A percentile compares a stretch with the other conserved stretches of the same genome.
These are phyloP conservation scores for Anarrhichthys ocellatus DNA, from an alignment of 2,113 vertebrate species.

Conservation along the genomic window DNA sequence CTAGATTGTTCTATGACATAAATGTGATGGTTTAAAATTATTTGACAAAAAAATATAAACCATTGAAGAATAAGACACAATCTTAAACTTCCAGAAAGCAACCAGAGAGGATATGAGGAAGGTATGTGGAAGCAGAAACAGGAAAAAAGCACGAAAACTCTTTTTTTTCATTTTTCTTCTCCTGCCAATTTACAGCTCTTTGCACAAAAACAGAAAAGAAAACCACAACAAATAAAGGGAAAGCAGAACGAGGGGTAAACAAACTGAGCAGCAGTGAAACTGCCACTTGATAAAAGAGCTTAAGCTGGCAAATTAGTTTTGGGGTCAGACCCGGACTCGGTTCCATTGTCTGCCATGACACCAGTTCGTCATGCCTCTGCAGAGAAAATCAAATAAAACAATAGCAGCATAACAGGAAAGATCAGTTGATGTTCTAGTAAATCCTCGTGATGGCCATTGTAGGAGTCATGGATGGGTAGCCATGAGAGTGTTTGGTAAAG, in stretches of 20 bases:
- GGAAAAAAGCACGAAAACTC: neutral
- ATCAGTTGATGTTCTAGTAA: slow-evolving; percentile 76
- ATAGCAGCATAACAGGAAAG: slow-evolving; percentile 72
- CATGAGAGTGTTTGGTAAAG: slow-evolving; percentile 77
- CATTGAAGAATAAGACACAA: neutral
- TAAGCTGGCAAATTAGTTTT: slow-evolving; percentile 79
- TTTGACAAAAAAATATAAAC: neutral
- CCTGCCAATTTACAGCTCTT: slow-evolving; percentile 17
- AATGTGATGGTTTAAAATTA: neutral
- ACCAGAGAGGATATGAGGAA: neutral
- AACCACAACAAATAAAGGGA: slow-evolving; percentile 71
- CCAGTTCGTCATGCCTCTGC: slow-evolving; percentile 71
- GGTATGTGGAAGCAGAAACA: neutral
- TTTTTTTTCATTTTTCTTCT: neutral
- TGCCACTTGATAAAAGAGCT: slow-evolving; percentile 64
- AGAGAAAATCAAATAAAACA: slow-evolving; percentile 83
- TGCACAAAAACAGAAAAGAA: slow-evolving; percentile 9
- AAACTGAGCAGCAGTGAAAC: slow-evolving; percentile 70
- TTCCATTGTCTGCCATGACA: slow-evolving; percentile 76
- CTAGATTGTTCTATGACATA: neutral
- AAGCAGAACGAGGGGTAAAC: slow-evolving; percentile 68
- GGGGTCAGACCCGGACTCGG: slow-evolving; percentile 72
- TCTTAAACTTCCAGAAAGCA: neutral
- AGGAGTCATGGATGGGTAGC: slow-evolving; percentile 70
- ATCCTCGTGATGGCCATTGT: slow-evolving; percentile 78